phyloP scores from a whole-genome alignment of 2,113 vertebrate genomes.

The Agelaius tricolor region DNA sequence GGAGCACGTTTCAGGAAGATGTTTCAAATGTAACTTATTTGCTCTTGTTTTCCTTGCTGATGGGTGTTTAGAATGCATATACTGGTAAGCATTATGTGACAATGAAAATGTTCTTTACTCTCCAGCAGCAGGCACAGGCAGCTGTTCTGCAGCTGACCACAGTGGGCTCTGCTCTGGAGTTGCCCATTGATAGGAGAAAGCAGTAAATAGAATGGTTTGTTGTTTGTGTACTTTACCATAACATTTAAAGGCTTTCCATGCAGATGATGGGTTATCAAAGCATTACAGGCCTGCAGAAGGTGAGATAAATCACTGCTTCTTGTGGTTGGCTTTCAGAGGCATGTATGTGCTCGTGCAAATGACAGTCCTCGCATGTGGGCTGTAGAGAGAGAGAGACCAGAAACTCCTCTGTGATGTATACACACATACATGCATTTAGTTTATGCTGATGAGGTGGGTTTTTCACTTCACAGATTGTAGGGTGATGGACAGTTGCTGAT shows the following conservation, averaged over 20 bases:
- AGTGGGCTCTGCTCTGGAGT: background rate
- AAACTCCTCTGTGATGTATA: background rate
- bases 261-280: background rate
- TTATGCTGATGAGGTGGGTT: conserved; percentile 24
- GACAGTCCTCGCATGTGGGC: background rate
- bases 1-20: background rate
- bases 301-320: background rate
- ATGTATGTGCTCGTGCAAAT: background rate
- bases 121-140: background rate
- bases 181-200: background rate
- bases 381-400: background rate
- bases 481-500: conserved; percentile 59
- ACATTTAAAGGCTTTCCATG: background rate
- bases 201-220: background rate
- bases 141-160: background rate
- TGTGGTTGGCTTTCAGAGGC: background rate
- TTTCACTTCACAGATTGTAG: conserved; percentile 18
- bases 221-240: background rate
- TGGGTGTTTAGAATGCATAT: background rate
- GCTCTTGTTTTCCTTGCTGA: background rate
- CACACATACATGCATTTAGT: background rate
- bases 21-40: background rate
- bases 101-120: background rate
- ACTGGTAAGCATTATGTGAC: background rate
- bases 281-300: background rate